Conservation (phyloP, 2,113 vertebrate species). For the Narcine bancroftii region DNA sequence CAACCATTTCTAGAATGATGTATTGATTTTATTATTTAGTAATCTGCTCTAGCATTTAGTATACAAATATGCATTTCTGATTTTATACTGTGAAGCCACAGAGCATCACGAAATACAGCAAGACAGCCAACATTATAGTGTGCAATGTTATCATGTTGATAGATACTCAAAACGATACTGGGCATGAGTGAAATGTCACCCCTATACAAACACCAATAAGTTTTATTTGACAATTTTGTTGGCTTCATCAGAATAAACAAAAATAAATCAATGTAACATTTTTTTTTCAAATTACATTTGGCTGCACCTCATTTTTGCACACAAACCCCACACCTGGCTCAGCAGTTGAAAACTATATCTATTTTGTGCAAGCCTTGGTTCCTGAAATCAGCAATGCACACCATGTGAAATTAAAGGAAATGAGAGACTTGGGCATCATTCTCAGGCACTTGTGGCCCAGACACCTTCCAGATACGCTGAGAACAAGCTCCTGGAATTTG, state of each 20-base stretch:
- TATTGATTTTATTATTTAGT: background rate
- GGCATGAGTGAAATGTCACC: background rate
- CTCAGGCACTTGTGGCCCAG: background rate
- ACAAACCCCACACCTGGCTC: background rate
- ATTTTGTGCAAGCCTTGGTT: background rate
- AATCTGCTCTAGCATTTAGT: background rate
- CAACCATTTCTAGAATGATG: background rate
- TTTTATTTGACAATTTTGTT: background rate
- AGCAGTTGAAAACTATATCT: background rate
- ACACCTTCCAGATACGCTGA: background rate
- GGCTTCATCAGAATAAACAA: background rate
- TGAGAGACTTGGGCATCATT: background rate
- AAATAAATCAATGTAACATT: background rate
- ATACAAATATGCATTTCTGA: background rate
- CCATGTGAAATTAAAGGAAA: background rate
- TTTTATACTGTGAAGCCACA: background rate
- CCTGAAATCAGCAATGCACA: background rate
- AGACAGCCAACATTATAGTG: background rate
- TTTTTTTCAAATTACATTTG: background rate
- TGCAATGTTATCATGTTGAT: background rate
- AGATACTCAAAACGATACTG: background rate
- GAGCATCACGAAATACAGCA: background rate
- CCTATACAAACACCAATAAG: slow-evolving; percentile 2
- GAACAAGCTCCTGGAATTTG: background rate
- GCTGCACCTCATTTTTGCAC: background rate